Evolutionary conservation across 1,140 invertebrate species (phyloP), one percentile per base, ranked within the genome.

Genomic region (Paralvinella palmiformis): DNA sequence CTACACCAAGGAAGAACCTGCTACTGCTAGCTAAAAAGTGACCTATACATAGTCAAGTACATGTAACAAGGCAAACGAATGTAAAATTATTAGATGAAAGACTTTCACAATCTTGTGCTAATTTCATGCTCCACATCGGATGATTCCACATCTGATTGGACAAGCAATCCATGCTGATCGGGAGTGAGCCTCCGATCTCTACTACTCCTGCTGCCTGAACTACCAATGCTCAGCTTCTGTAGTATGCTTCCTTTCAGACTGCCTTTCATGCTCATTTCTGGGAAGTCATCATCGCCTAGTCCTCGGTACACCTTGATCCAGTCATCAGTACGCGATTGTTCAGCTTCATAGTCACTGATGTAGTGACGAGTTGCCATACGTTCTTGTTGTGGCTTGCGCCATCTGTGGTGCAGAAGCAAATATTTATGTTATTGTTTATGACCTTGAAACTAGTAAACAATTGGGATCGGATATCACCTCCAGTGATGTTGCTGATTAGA

Each of bases 271-370:
- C 27, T 7, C 32, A 62, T 37, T 50, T 68, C 71, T 2, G 68
- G 70, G 4, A 69, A 31, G 56, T 52, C 32, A 29, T 85, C 83
- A 72, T 88, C 88, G 67, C 89, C 88, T 1, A 89, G 71, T 1
- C 88, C 88, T 10, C 87, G 80, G 74, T 89, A 88, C 27, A 90
- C 83, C 0, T 86, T 86, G 20, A 90, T 84, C 0, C 84, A 79
- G 68, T 89, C 87, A 10, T 83, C 68, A 24, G 84, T 82, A 29
- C 41, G 29, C 22, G 45, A 31, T n/a, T 60, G 64, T 7, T 52
- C 31, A 20, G 24, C 17, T 15, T 53, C 24, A 45, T 58, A 45
- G 48, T 68, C 57, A 15, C 53, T 31, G 32, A 67, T 63, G 62
- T 71, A 88, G 50, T 89, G 88, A 0, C 83, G 63, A 0, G 87